Percentiles rank a stretch among this genome's conserved stretches.
These are phyloP conservation scores for Acanthosoma haemorrhoidale DNA, from an alignment of 2,888 invertebrate species.

Conservation along the genomic window DNA sequence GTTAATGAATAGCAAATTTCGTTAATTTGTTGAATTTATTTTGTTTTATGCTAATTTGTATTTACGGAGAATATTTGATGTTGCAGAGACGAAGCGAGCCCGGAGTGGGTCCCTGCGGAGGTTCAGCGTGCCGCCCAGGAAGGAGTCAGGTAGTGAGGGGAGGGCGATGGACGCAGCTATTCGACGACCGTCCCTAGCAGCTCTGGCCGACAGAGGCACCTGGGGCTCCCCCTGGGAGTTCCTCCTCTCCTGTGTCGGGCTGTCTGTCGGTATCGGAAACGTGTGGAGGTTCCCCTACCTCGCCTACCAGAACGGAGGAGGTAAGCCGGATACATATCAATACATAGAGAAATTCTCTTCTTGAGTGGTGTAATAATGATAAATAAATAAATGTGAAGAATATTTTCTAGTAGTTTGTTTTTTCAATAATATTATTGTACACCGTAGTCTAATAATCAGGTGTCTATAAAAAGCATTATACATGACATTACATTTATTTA, in stretches of 20 bases:
- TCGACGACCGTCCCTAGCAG: conserved; percentile 43
- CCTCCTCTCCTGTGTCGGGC: conserved; percentile 72
- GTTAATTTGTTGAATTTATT: no score
- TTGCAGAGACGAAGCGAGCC: conserved; percentile 35
- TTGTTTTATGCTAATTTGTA: no score
- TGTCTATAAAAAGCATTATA: no score
- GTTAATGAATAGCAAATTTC: background rate
- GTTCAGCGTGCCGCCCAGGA: conserved; percentile 43
- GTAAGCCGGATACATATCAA: no score
- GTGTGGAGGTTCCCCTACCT: conserved; percentile 83
- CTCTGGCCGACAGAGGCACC: conserved; percentile 45
- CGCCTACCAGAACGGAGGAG: conserved; percentile 80
- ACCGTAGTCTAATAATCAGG: no score
- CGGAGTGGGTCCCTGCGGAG: conserved; percentile 38
- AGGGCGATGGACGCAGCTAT: conserved; percentile 44
- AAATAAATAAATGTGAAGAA: no score
- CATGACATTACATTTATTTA: no score
- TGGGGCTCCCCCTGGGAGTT: conserved; percentile 58
- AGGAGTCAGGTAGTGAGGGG: conserved; percentile 42
- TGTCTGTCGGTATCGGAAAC: conserved; percentile 80
- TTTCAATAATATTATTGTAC: no score
- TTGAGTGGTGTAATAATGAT: no score
- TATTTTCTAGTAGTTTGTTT: no score
- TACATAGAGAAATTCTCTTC: no score
- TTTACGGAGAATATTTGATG: background rate